A percentile compares a stretch with the other conserved stretches of the same genome.
Conservation (phyloP, 2,797 vertebrate species). For the Triplophysa bombifrons region DNA sequence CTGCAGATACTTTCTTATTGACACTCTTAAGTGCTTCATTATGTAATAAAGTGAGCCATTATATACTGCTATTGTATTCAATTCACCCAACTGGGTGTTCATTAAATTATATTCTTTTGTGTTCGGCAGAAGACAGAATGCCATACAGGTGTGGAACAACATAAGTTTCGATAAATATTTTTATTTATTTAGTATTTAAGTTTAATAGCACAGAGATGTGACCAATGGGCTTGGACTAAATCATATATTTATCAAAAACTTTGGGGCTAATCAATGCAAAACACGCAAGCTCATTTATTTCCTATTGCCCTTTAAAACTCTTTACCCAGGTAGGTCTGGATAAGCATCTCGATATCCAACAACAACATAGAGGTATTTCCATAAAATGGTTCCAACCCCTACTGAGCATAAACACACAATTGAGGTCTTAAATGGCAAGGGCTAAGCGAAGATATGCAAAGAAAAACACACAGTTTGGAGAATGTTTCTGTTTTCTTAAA, state of each 20-base stretch:
- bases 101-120: not conserved
- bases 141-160: not conserved
- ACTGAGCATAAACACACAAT: constrained; percentile 68
- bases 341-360: constrained; percentile 62
- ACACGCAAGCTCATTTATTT: constrained; percentile 59
- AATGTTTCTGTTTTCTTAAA: constrained; percentile 34
- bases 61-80: not conserved
- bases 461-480: constrained; percentile 45
- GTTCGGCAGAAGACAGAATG: not conserved
- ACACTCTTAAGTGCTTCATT: not conserved
- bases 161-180: not conserved
- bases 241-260: constrained; percentile 11
- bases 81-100: not conserved
- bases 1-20: not conserved
- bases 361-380: constrained; percentile 64
- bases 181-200: not conserved
- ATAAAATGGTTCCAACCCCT: constrained; percentile 61
- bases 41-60: not conserved
- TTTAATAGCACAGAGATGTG: constrained; percentile 1
- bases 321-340: constrained; percentile 71
- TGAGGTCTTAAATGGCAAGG: constrained; percentile 60
- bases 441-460: constrained; percentile 55
- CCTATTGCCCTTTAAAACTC: constrained; percentile 53
- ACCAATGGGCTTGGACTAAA: constrained; percentile 45
- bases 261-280: constrained; percentile 44